Evolutionary conservation across 2,113 vertebrate genomes (phyloP), one percentile per base, ranked within the genome.

Genomic region (Sigmodon hispidus): DNA sequence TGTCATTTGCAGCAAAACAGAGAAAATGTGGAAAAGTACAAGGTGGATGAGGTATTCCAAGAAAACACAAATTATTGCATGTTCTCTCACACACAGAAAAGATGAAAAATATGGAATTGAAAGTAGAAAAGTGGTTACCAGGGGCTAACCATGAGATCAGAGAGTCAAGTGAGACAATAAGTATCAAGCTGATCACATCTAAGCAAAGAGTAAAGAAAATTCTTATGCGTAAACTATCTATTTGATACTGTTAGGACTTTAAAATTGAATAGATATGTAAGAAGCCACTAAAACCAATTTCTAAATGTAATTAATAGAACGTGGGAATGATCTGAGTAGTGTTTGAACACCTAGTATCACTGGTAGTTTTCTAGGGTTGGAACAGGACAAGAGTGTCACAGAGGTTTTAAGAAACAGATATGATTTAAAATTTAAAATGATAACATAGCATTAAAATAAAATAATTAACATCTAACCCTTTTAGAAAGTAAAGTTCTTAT

Each of bases 401-500:
- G 36, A 36, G 11, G 7, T 52, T 16, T 87, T 63, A 12, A 94
- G 22, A 26, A 94, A 77, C 26, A 19, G 16, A 65, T 26, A 15
- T 59, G 7, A 91, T 63, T 77, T 24, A 88, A 43, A 92, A 79
- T 85, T 96, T 92, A 61, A 65, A 5, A 11, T 15, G 17, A 21
- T 61, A 85, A 73, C 73, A 90, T 77, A 86, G 79, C 26, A 88
- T 89, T 73, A 88, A 93, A 93, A 88, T 83, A 5, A 72, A 97
- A 87, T 40, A 73, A 43, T 77, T 40, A 81, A 1, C 7, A 73
- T 87, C 34, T 80, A 93, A 93, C 73, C 43, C 15, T 77, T 88
- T 88, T 59, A 86, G 34, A 11, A 81, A 96, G 31, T 95, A 50
- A 75, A 76, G 65, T 50, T 48, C 40, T 89, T 75, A 72, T 67